A percentile compares a stretch with the other conserved stretches of the same genome.
Evolutionary conservation across 2,888 invertebrate species (phyloP).

Genomic region (Elaeidobius kamerunicus): DNA sequence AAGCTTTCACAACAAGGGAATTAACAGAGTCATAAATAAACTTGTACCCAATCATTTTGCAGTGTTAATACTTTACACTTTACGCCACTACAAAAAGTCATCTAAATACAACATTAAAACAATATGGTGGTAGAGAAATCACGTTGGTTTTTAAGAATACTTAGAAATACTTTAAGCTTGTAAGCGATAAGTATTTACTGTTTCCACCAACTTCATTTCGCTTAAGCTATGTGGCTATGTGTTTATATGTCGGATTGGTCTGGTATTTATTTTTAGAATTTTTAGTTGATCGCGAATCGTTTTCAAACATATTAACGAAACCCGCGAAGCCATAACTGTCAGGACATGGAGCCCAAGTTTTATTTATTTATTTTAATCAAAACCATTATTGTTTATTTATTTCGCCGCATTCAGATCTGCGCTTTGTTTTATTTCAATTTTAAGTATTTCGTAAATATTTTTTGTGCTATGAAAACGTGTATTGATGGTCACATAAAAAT

Average conservation of each 20-base stretch:
- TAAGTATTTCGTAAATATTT: too few relatives aligned
- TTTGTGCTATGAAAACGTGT: too few relatives aligned
- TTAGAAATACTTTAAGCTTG: conserved; percentile 20
- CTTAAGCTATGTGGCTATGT: conserved; percentile 36
- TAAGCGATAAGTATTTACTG: conserved; percentile 21
- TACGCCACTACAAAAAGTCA: conserved; percentile 3
- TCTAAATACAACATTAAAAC: conserved; percentile 9
- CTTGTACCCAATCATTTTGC: background rate
- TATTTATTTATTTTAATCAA: conserved; percentile 23
- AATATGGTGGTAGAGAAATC: background rate
- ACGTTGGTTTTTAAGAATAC: conserved; percentile 13
- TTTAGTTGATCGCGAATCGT: conserved; percentile 37
- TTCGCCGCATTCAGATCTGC: background rate
- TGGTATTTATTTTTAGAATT: conserved; percentile 47
- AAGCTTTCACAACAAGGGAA: conserved; percentile 3
- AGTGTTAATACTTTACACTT: background rate
- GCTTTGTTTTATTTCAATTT: conserved; percentile 1
- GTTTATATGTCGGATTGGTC: conserved; percentile 46
- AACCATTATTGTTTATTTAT: background rate
- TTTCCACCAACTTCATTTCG: conserved; percentile 26
- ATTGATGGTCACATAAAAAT: too few relatives aligned
- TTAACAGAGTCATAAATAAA: background rate
- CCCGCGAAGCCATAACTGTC: conserved; percentile 22
- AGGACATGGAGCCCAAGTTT: conserved; percentile 8
- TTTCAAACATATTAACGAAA: conserved; percentile 25